These are phyloP conservation scores for Sycobia sp. DNA, from an alignment of 1,140 invertebrate species.

Conservation along the genomic window DNA sequence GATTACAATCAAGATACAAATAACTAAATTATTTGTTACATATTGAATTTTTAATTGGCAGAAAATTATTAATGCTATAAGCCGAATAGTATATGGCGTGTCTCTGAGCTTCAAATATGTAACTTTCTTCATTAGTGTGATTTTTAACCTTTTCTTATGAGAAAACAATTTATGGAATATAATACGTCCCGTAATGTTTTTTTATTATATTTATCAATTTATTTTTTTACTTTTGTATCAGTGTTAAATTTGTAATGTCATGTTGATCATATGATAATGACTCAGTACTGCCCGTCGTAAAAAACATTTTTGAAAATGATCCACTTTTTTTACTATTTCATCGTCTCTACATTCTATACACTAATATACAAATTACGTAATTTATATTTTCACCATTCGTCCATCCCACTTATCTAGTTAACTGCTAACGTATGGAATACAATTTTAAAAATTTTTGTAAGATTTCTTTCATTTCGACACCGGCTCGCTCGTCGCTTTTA, in stretches of 20 bases:
- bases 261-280: constrained; percentile 45
- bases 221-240: constrained; percentile 43
- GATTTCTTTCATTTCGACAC: constrained; percentile 32
- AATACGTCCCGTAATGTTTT: constrained; percentile 25
- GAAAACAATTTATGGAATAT: constrained; percentile 43
- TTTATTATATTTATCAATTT: constrained; percentile 36
- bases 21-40: not conserved
- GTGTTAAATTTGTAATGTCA: constrained; percentile 45
- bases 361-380: constrained; percentile 63
- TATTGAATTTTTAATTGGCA: not conserved
- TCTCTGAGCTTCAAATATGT: constrained; percentile 28
- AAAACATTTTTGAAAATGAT: constrained; percentile 63
- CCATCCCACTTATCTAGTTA: constrained; percentile 58
- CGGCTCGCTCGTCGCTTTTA: constrained; percentile 47
- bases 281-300: constrained; percentile 60
- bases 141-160: constrained; percentile 31
- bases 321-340: constrained; percentile 58
- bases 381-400: constrained; percentile 54
- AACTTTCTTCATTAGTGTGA: constrained; percentile 21
- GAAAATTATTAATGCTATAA: not conserved
- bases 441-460: constrained; percentile 41
- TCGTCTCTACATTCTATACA: constrained; percentile 62
- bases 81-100: constrained; percentile 9
- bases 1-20: constrained; percentile 1
- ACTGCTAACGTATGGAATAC: constrained; percentile 46